Percentiles rank a stretch among this genome's conserved stretches.
These are phyloP conservation scores for Mormyrus hasselquistii DNA, from an alignment of 2,797 vertebrate species.

Conservation along the genomic window DNA sequence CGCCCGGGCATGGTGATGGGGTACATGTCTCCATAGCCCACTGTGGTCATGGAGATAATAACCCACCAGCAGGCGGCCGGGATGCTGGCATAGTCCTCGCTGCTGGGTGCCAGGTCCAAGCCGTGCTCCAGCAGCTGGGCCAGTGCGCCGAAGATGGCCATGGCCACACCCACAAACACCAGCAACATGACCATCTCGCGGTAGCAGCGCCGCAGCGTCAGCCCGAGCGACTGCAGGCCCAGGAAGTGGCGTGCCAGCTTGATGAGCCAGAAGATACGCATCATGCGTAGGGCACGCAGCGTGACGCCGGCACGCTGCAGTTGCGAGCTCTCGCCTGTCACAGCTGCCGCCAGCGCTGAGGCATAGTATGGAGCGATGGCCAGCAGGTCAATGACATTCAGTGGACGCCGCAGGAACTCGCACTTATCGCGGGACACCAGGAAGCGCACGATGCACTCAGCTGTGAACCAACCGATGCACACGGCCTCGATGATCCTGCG, in stretches of 20 bases:
- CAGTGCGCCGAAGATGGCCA: constrained; percentile 98
- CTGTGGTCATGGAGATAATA: constrained; percentile 99
- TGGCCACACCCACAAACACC: constrained; percentile 94
- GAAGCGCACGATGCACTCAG: constrained; percentile 93
- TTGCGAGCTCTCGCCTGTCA: constrained; percentile 85
- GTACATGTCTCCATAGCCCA: constrained; percentile 97
- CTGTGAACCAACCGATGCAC: constrained; percentile 98
- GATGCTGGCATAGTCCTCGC: constrained; percentile 92
- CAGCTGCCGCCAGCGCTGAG: constrained; percentile 76
- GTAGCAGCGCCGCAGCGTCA: constrained; percentile 93
- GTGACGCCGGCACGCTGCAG: constrained; percentile 91
- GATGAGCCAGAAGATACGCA: constrained; percentile 99
- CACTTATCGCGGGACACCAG: constrained; percentile 94
- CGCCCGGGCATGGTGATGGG: constrained; percentile 90
- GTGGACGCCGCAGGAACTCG: constrained; percentile 88
- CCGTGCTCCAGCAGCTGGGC: constrained; percentile 95
- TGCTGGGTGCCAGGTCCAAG: constrained; percentile 82
- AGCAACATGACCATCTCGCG: constrained; percentile 97
- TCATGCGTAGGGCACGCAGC: constrained; percentile 91
- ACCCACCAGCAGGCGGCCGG: constrained; percentile 99
- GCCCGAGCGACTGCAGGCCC: constrained; percentile 92
- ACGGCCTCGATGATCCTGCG: constrained; percentile 94
- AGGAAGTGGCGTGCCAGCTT: constrained; percentile 97
- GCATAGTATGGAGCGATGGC: constrained; percentile 98
- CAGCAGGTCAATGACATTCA: constrained; percentile 95